Conservation (phyloP, 2,888 invertebrate species). For the Troilus luridus region DNA sequence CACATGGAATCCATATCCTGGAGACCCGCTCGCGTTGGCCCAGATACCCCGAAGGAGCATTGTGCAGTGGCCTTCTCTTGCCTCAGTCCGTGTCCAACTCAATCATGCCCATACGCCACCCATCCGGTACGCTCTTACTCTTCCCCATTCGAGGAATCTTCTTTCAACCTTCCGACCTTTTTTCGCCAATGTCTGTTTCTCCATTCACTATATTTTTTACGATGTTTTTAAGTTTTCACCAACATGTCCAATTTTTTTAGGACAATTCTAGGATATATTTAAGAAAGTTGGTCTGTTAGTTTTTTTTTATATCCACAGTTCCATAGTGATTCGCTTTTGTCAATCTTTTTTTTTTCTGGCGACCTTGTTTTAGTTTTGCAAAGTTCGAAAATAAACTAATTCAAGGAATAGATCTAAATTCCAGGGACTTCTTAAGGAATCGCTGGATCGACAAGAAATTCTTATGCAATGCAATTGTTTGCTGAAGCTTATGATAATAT, state of each 20-base stretch:
- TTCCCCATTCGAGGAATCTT: not conserved
- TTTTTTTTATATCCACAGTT: not conserved
- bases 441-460: too few relatives aligned
- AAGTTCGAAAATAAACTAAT: too few relatives aligned
- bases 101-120: not conserved
- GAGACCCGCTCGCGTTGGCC: not conserved
- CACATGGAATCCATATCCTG: not conserved
- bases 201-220: not conserved
- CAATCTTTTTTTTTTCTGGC: too few relatives aligned
- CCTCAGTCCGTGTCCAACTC: not conserved
- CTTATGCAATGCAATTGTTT: too few relatives aligned
- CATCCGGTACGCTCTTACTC: slow-evolving; percentile 23
- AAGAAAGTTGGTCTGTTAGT: not conserved
- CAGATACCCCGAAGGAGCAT: not conserved
- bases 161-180: slow-evolving; percentile 9
- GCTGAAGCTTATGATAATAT: too few relatives aligned
- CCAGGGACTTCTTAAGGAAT: too few relatives aligned
- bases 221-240: not conserved
- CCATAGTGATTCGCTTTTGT: not conserved
- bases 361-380: too few relatives aligned
- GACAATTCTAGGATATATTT: not conserved
- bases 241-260: not conserved
- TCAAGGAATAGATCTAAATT: too few relatives aligned
- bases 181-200: not conserved
- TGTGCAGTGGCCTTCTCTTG: not conserved